Conservation (phyloP, 2,113 vertebrate genomes). For the Montifringilla adamsi region DNA sequence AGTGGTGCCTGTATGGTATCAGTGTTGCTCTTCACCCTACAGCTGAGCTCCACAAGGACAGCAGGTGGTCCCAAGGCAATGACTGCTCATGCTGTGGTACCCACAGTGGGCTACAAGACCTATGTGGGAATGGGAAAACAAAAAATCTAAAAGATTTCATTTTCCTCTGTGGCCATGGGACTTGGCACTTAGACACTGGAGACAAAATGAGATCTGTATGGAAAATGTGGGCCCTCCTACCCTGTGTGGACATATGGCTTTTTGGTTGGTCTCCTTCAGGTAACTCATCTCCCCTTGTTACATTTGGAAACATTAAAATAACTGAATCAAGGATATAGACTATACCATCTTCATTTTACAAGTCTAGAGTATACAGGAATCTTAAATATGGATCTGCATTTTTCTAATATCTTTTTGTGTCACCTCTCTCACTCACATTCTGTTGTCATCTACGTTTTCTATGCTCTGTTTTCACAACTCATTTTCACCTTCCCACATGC, state of each 20-base stretch:
- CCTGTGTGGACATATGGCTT: not conserved
- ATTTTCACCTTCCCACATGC: constrained; percentile 41
- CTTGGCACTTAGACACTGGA: not conserved
- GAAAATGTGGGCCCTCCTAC: not conserved
- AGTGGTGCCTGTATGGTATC: not conserved
- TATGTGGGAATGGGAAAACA: not conserved
- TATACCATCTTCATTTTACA: not conserved
- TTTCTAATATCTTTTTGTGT: not conserved
- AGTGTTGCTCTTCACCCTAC: not conserved
- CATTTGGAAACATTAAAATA: not conserved
- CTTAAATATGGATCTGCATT: not conserved
- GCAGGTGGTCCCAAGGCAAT: not conserved
- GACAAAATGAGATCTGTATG: not conserved
- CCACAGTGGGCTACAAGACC: not conserved
- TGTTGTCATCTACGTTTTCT: not conserved
- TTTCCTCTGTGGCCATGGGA: not conserved
- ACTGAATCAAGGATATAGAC: not conserved
- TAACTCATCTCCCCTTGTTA: not conserved
- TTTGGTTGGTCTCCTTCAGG: not conserved
- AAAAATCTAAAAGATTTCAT: not conserved
- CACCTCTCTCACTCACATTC: not conserved
- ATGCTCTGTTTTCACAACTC: constrained; percentile 29
- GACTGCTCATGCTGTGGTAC: not conserved
- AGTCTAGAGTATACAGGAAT: not conserved
- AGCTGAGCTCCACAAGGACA: not conserved